Conservation (phyloP, 1,140 invertebrate species). For the Odontomachus brunneus region DNA sequence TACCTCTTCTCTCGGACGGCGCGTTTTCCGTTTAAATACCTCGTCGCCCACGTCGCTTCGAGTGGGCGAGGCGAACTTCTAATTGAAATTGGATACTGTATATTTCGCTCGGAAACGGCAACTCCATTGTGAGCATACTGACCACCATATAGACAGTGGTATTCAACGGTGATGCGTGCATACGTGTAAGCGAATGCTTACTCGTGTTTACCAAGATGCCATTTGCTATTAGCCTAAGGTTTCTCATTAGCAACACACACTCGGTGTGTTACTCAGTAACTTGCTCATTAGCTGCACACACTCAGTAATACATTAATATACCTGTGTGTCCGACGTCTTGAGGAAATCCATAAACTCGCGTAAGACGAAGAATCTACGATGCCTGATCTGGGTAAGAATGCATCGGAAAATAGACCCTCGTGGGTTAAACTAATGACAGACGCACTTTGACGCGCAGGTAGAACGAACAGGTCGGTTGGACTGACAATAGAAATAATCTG, state of each 20-base stretch:
- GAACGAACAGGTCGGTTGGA: too few species aligned
- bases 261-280: too few species aligned
- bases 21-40: slow-evolving; percentile 30
- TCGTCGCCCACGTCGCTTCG: background rate
- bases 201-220: slow-evolving; percentile 67
- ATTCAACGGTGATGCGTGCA: slow-evolving; percentile 1
- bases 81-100: slow-evolving; percentile 42
- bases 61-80: slow-evolving; percentile 11
- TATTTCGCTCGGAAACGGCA: slow-evolving; percentile 35
- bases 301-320: too few species aligned
- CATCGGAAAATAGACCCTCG: too few species aligned
- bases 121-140: slow-evolving; percentile 21
- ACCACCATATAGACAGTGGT: background rate
- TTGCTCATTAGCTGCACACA: too few species aligned
- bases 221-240: slow-evolving; percentile 72
- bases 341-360: background rate
- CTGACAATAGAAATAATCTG: too few species aligned
- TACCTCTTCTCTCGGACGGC: background rate
- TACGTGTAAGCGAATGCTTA: slow-evolving; percentile 58
- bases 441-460: too few species aligned
- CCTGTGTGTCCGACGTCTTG: slow-evolving; percentile 10
- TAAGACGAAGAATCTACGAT: slow-evolving; percentile 4
- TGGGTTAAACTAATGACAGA: too few species aligned
- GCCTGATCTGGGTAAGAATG: background rate
- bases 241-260: slow-evolving; percentile 69